Percentiles rank a stretch among this genome's conserved stretches.
Evolutionary conservation across 2,888 invertebrate species (phyloP).

Genomic region (Lordiphosa andalusiaca): DNA sequence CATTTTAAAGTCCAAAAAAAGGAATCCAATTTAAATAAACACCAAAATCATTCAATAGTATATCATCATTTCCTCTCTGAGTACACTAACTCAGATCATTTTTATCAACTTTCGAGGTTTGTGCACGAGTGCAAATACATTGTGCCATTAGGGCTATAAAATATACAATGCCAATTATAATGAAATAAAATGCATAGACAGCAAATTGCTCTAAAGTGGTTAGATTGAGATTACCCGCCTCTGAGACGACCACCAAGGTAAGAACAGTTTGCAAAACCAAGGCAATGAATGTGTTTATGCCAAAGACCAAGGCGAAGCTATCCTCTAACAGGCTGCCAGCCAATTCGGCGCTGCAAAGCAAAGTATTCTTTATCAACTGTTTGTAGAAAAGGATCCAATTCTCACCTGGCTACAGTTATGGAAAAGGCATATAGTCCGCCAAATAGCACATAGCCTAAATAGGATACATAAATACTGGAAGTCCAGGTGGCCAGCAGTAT

Average conservation of each 20-base stretch:
- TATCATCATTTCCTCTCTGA: no score
- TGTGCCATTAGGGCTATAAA: slow-evolving; percentile 60
- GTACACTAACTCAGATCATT: slow-evolving; percentile 4
- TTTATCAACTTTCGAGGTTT: not conserved
- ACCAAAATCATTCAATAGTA: no score
- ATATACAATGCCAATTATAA: slow-evolving; percentile 70
- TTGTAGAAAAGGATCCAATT: slow-evolving; percentile 81
- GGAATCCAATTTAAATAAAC: no score
- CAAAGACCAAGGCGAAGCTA: slow-evolving; percentile 94
- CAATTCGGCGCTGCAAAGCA: slow-evolving; percentile 87
- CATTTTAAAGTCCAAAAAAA: no score
- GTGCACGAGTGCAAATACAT: slow-evolving; percentile 30
- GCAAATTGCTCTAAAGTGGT: slow-evolving; percentile 71
- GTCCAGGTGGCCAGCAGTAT: slow-evolving; percentile 83
- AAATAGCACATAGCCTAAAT: slow-evolving; percentile 87
- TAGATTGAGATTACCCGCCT: slow-evolving; percentile 65
- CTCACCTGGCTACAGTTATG: slow-evolving; percentile 77
- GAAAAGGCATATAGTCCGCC: slow-evolving; percentile 89
- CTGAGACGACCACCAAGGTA: slow-evolving; percentile 81
- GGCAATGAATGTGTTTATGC: slow-evolving; percentile 92
- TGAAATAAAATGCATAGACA: slow-evolving; percentile 77
- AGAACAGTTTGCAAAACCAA: slow-evolving; percentile 89
- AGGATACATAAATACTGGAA: slow-evolving; percentile 86
- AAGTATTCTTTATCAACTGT: not conserved
- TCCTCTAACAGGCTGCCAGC: slow-evolving; percentile 90